Base-by-base conservation (phyloP, 2,797 vertebrate species). In the Anabacerthia variegaticeps region DNA sequence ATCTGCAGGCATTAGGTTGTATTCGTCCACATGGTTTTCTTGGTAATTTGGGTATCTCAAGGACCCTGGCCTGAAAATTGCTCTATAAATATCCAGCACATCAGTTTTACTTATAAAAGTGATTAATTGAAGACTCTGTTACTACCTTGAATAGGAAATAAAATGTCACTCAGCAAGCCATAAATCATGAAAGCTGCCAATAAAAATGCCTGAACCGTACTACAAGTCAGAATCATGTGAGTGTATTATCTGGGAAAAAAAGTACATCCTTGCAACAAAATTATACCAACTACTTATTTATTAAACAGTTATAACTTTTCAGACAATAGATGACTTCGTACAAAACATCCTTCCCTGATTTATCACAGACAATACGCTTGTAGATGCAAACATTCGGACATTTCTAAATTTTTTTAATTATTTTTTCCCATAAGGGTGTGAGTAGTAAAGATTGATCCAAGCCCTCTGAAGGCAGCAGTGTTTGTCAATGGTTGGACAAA, bases 61-160 rank as follows among this genome's bases (percentile, higher is more conserved):
- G 75, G 37, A 90, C 34, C 13, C 22, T 48, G 59, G 44, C 12
- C 48, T 92, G 48, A 86, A 92, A 82, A 94, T 27, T 75, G 19
- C n/a, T 78, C 26, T 78, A 55, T 67, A 82, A 93, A 88, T 61
- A 96, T 34, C 48, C 48, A 88, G 44, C 20, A 36, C 58, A 80
- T 62, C 44, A 55, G n/a, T 86, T 82, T 86, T 69, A 94, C 69
- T 79, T 78, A 91, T 32, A 78, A 26, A 88, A 84, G 69, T 84
- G 89, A 94, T 97, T 93, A 89, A 89, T 37, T 88, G 92, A 92
- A 78, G 66, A 88, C 62, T 75, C 55, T 79, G 80, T 81, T 95
- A 73, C 88, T 92, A 76, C 63, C 46, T 93, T 59, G 69, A 81
- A 73, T 51, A 85, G 52, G 85, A 93, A 96, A 93, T 72, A 73